Evolutionary conservation across 2,797 vertebrate species (phyloP).

Genomic region (Notamacropus eugenii): DNA sequence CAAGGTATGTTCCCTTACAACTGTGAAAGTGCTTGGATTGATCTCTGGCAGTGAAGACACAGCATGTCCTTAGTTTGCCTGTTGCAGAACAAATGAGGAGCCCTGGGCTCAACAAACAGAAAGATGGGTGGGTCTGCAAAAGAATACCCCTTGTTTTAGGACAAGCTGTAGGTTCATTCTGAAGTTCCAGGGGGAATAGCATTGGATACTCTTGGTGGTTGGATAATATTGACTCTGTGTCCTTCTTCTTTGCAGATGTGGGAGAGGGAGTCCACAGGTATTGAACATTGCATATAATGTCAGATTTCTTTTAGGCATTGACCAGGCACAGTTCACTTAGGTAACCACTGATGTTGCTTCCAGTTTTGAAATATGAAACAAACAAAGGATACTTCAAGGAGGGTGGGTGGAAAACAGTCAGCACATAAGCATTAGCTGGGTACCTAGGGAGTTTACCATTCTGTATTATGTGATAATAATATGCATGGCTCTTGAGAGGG

Average conservation of each 20-base stretch:
- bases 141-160: not conserved
- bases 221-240: not conserved
- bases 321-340: not conserved
- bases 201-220: too few species aligned
- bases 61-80: slow-evolving; percentile 13
- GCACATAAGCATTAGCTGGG: not conserved
- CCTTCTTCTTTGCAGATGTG: not conserved
- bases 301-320: not conserved
- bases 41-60: not conserved
- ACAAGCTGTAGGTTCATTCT: fast-evolving
- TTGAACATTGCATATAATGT: not conserved
- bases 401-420: not conserved
- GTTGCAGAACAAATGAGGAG: not conserved
- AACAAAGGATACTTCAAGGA: not conserved
- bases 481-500: not conserved
- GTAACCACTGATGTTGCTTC: not conserved
- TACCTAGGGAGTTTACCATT: not conserved
- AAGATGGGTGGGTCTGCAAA: not conserved
- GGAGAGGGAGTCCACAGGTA: not conserved
- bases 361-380: not conserved
- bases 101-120: not conserved
- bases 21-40: not conserved
- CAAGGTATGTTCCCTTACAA: not conserved
- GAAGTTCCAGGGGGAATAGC: too few species aligned
- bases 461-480: not conserved